A percentile compares a stretch with the other conserved stretches of the same genome.
phyloP scores from a whole-genome alignment of 2,888 invertebrate species.

The Panzeria rudis region DNA sequence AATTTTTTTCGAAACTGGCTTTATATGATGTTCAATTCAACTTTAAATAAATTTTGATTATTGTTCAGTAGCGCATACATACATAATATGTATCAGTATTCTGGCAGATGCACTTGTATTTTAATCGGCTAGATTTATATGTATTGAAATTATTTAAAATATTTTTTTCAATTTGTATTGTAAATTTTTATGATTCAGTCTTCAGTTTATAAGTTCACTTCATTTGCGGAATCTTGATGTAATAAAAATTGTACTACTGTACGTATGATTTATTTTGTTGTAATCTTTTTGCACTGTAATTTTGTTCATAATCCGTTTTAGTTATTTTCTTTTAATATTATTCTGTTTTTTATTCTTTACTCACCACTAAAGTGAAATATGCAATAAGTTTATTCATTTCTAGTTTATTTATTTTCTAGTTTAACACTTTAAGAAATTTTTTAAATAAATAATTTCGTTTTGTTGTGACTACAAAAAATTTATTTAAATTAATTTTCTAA shows the following conservation, averaged over 20 bases:
- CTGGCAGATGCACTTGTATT: too few species aligned
- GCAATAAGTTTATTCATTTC: slow-evolving; percentile 78
- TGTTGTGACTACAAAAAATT: slow-evolving; percentile 8
- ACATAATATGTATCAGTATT: too few species aligned
- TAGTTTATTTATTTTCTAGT: slow-evolving; percentile 41
- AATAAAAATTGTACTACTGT: slow-evolving; percentile 10
- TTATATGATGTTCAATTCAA: too few species aligned
- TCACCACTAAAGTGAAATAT: slow-evolving; percentile 79
- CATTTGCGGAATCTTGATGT: neutral
- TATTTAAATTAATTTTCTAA: slow-evolving; percentile 16
- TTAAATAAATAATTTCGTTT: slow-evolving; percentile 32
- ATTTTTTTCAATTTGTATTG: too few species aligned
- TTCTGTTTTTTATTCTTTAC: slow-evolving; percentile 72
- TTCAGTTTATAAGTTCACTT: slow-evolving; percentile 3
- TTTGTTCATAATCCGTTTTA: neutral
- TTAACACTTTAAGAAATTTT: slow-evolving; percentile 48
- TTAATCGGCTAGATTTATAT: too few species aligned
- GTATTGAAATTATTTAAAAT: too few species aligned
- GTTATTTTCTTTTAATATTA: slow-evolving; percentile 11
- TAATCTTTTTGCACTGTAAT: neutral
- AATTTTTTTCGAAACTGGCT: too few species aligned
- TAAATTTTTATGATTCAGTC: too few species aligned
- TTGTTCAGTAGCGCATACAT: too few species aligned
- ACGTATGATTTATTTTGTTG: slow-evolving; percentile 53
- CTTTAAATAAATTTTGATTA: too few species aligned